Evolutionary conservation across 2,888 invertebrate genomes (phyloP).

Genomic region (Chymomyza procnemis): DNA sequence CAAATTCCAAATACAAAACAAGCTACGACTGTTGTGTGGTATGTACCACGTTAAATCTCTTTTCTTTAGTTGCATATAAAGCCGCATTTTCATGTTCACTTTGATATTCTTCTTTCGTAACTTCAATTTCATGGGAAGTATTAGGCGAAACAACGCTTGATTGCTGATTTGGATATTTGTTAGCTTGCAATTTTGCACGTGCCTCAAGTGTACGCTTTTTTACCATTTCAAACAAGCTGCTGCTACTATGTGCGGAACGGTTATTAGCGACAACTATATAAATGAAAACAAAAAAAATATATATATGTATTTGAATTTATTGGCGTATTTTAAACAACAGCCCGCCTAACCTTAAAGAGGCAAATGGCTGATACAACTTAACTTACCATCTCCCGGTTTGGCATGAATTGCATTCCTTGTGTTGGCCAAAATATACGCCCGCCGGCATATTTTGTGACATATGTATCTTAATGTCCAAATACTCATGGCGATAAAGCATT

Average conservation of each 20-base stretch:
- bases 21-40: constrained; percentile 1
- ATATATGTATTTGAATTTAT: constrained; percentile 1
- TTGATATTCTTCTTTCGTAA: constrained; percentile 27
- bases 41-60: constrained; percentile 43
- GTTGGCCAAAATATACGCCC: constrained; percentile 63
- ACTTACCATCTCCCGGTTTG: constrained; percentile 50
- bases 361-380: constrained; percentile 6
- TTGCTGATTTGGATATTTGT: constrained; percentile 64
- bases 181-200: constrained; percentile 69
- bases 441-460: constrained; percentile 64
- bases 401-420: constrained; percentile 33
- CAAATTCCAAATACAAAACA: not conserved
- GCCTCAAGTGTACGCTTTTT: constrained; percentile 75
- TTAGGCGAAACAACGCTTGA: constrained; percentile 51
- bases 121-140: constrained; percentile 27
- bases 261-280: constrained; percentile 36
- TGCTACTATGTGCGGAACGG: constrained; percentile 62
- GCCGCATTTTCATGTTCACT: constrained; percentile 8
- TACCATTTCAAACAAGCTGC: constrained; percentile 75
- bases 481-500: constrained; percentile 72
- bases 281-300: no score
- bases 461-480: constrained; percentile 61
- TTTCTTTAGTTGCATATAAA: constrained; percentile 1
- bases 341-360: constrained; percentile 36
- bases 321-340: constrained; percentile 20